Evolutionary conservation across 2,797 vertebrate species (phyloP).

Genomic region (Pipistrellus kuhlii): DNA sequence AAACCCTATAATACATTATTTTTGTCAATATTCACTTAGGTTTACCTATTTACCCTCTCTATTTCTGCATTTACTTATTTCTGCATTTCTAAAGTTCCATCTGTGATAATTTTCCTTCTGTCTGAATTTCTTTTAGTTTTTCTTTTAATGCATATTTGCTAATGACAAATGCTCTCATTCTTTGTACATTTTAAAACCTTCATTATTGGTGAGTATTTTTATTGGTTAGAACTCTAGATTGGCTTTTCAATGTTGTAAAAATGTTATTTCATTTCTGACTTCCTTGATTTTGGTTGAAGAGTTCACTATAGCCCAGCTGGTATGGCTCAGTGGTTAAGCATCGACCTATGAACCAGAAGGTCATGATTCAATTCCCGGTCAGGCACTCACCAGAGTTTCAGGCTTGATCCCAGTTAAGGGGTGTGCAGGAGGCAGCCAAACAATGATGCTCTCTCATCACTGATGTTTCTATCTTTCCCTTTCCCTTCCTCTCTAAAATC

Average conservation of each 20-base stretch:
- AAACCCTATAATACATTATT: not conserved
- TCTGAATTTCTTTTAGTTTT: not conserved
- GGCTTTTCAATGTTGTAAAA: not conserved
- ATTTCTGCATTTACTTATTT: not conserved
- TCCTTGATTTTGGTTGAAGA: not conserved
- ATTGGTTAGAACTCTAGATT: not conserved
- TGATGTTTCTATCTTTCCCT: too few species aligned
- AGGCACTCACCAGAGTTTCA: too few species aligned
- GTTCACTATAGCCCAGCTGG: not conserved
- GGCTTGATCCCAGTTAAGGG: too few species aligned
- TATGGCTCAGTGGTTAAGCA: too few species aligned
- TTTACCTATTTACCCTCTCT: not conserved
- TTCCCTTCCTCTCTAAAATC: too few species aligned
- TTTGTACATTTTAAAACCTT: not conserved
- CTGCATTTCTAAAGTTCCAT: not conserved
- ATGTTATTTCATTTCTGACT: not conserved
- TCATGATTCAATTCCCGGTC: too few species aligned
- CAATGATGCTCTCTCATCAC: too few species aligned
- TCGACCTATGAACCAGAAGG: too few species aligned
- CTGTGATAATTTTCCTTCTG: not conserved
- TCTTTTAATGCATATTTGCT: not conserved
- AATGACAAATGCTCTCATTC: not conserved
- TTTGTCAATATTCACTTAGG: not conserved
- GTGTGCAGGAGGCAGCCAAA: too few species aligned
- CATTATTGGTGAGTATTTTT: not conserved